A percentile compares a stretch with the other conserved stretches of the same genome.
Conservation (phyloP, 1,140 invertebrate species). For the Orussus abietinus region DNA sequence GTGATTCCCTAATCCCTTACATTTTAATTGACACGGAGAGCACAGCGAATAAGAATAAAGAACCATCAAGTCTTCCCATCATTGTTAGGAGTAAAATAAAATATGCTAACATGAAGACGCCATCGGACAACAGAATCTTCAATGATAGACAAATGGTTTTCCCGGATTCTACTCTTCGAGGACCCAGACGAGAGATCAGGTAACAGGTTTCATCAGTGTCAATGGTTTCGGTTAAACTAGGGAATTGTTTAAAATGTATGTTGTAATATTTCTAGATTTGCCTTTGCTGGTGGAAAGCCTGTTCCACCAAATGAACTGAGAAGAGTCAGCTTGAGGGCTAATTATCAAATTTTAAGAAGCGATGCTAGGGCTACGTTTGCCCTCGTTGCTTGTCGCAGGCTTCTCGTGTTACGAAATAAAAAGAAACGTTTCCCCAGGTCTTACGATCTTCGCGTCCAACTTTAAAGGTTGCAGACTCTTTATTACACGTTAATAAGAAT, state of each 20-base stretch:
- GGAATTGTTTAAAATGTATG: slow-evolving; percentile 3
- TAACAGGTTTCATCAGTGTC: slow-evolving; percentile 14
- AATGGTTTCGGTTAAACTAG: neutral
- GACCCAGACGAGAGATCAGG: slow-evolving; percentile 47
- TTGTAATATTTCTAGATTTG: slow-evolving; percentile 35
- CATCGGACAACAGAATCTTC: slow-evolving; percentile 22
- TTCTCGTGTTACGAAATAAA: slow-evolving; percentile 44
- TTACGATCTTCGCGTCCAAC: slow-evolving; percentile 40
- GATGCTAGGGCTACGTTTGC: slow-evolving; percentile 44
- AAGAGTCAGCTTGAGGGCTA: slow-evolving; percentile 43
- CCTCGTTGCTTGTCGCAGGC: slow-evolving; percentile 40
- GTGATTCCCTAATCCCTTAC: slow-evolving; percentile 49
- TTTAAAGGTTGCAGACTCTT: too few species aligned
- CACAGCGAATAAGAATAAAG: slow-evolving; percentile 14
- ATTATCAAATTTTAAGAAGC: slow-evolving; percentile 47
- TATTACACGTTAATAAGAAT: too few species aligned
- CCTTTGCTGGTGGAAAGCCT: slow-evolving; percentile 46
- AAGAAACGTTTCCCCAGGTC: slow-evolving; percentile 31
- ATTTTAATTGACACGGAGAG: slow-evolving; percentile 22
- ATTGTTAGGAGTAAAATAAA: slow-evolving; percentile 48
- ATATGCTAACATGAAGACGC: slow-evolving; percentile 37
- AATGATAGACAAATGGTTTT: slow-evolving; percentile 43
- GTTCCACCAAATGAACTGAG: slow-evolving; percentile 44
- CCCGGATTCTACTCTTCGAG: slow-evolving; percentile 43
- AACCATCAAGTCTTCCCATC: slow-evolving; percentile 39